Conservation (phyloP, 2,113 vertebrate species). For the Emydocephalus ijimae region DNA sequence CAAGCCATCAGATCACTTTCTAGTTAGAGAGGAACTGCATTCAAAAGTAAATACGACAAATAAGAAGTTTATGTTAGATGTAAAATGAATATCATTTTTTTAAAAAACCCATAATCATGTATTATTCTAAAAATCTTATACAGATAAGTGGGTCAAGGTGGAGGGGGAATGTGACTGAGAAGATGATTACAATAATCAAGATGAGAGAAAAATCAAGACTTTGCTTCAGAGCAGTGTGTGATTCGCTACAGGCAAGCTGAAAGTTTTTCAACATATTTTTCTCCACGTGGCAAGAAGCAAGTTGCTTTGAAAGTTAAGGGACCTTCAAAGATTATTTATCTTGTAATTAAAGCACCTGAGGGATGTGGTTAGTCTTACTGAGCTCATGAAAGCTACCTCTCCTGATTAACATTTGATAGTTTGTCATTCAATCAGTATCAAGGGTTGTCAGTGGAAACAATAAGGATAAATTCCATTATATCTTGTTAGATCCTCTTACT, state of each 20-base stretch:
- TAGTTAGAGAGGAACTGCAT: not conserved
- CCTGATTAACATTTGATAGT: not conserved
- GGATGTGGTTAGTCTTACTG: not conserved
- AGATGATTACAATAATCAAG: constrained; percentile 1
- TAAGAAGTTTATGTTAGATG: not conserved
- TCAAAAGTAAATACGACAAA: not conserved
- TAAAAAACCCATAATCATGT: not conserved
- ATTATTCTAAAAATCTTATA: not conserved
- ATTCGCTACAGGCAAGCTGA: not conserved
- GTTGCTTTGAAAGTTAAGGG: not conserved
- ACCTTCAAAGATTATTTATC: not conserved
- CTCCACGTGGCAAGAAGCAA: not conserved
- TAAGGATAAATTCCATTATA: not conserved
- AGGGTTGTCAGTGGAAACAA: not conserved
- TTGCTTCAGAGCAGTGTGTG: not conserved
- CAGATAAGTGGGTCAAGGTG: not conserved
- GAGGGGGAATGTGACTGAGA: not conserved
- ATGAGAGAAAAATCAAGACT: not conserved
- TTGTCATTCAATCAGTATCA: not conserved
- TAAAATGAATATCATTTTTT: not conserved
- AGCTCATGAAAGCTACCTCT: too few species aligned
- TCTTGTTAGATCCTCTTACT: not conserved
- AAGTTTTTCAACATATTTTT: not conserved
- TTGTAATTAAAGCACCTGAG: not conserved
- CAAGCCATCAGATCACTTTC: not conserved